These are phyloP conservation scores for Micrasema minimum DNA, from an alignment of 1,140 invertebrate genomes.

Conservation along the genomic window DNA sequence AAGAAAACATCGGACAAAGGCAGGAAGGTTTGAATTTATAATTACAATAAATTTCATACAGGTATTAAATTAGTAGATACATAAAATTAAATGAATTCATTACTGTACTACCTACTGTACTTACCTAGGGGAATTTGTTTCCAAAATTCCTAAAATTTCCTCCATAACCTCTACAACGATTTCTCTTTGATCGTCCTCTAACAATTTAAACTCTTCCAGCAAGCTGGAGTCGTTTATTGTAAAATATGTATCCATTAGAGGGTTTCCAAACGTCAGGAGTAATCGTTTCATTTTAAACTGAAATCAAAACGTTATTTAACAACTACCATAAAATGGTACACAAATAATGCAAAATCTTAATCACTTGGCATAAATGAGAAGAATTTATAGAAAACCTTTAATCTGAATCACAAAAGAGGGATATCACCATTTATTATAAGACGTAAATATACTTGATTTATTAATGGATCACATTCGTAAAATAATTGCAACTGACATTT, in stretches of 20 bases:
- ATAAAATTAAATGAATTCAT: not conserved
- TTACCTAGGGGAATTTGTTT: constrained; percentile 34
- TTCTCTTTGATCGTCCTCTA: constrained; percentile 65
- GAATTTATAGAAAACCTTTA: no score
- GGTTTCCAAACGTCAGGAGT: constrained; percentile 71
- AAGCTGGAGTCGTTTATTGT: constrained; percentile 63
- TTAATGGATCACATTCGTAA: no score
- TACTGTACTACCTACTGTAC: not conserved
- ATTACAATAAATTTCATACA: no score
- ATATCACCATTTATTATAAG: no score
- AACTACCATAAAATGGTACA: no score
- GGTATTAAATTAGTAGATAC: not conserved
- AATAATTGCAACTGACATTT: no score
- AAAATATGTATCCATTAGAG: constrained; percentile 72
- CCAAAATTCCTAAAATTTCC: constrained; percentile 24
- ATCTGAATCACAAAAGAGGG: no score
- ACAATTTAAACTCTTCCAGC: constrained; percentile 69
- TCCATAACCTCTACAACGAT: constrained; percentile 50
- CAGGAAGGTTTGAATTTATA: no score
- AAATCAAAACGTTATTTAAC: not conserved
- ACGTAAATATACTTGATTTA: no score
- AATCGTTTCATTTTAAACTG: constrained; percentile 38
- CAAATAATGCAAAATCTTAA: no score
- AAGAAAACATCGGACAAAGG: no score
- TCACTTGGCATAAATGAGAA: no score